Base-by-base conservation (phyloP, 2,797 vertebrate genomes). In the Acanthurus lineatus region DNA sequence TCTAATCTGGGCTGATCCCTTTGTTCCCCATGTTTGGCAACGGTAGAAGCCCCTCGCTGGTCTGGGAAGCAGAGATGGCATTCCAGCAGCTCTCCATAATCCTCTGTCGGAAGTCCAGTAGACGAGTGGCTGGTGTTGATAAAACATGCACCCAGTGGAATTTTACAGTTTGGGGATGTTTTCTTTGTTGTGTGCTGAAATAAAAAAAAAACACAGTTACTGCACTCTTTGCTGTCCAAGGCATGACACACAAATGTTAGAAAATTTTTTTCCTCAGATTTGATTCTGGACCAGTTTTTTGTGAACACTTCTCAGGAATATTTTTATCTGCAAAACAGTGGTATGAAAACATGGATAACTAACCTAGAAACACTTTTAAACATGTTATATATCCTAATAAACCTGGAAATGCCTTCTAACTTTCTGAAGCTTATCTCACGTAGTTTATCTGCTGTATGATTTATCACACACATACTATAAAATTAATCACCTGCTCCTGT, bases 11-110 rank as follows among this genome's bases (percentile, higher is more conserved):
- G 74, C 72, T 94, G 92, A 92, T 91, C 89, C 92, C 77, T 94
- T 94, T 95, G 93, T 95, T 93, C 91, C 86, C 92, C 89, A 77
- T 93, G 92, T 92, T 94, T 94, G 91, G 93, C 92, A 89, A 79
- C 47, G 87, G 79, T 79, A 82, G 88, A 93, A 94, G 86, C 86
- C 89, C 79, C 87, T 89, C 56, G 25, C 90, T 83, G 91, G 81
- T 88, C 90, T 88, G 90, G 92, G 84, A 93, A 89, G 86, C 90
- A 85, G 88, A 88, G 88, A 92, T 92, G 89, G 89, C 93, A 94
- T 94, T 95, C 93, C 93, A 89, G 85, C 92, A 90, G 92, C 92
- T 90, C 92, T 88, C 82, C 85, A 83, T 94, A 94, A 95, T 94
- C 94, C 94, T 93, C 91, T 87, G 91, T 93, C 92, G 93, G 93